phyloP scores from a whole-genome alignment of 2,113 vertebrate genomes.

The Hippoglossus stenolepis region DNA sequence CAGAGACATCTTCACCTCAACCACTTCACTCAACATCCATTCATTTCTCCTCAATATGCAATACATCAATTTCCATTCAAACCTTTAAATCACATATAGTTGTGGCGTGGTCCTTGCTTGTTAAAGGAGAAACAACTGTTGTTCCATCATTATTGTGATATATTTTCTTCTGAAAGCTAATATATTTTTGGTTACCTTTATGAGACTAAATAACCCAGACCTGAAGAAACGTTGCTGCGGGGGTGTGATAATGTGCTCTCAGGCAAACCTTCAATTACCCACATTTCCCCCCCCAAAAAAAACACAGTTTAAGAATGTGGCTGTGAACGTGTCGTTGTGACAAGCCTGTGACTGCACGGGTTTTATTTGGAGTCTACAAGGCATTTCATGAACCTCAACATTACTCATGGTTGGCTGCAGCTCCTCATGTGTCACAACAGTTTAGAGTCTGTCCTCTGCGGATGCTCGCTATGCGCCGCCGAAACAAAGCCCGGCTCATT shows the following conservation, averaged over 20 bases:
- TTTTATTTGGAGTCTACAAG: slow-evolving; percentile 52
- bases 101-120: too few relatives aligned
- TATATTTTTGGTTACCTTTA: neutral
- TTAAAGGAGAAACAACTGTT: too few relatives aligned
- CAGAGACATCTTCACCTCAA: too few relatives aligned
- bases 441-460: slow-evolving; percentile 63
- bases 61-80: too few relatives aligned
- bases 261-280: slow-evolving; percentile 7
- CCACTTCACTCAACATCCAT: too few relatives aligned
- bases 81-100: too few relatives aligned
- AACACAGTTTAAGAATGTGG: slow-evolving; percentile 7
- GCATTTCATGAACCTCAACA: slow-evolving; percentile 68
- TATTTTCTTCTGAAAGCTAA: too few relatives aligned
- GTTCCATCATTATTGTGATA: too few relatives aligned
- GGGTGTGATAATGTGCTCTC: slow-evolving; percentile 1
- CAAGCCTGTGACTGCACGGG: slow-evolving; percentile 35
- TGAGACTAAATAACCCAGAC: neutral
- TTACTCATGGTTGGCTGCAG: slow-evolving; percentile 70
- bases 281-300: neutral
- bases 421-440: slow-evolving; percentile 73
- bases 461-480: slow-evolving; percentile 29
- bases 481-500: slow-evolving; percentile 49
- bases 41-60: too few relatives aligned
- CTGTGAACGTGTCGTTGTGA: slow-evolving; percentile 50
- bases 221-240: neutral